Evolutionary conservation across 2,888 invertebrate genomes (phyloP).

Genomic region (Syrista parreyssii): DNA sequence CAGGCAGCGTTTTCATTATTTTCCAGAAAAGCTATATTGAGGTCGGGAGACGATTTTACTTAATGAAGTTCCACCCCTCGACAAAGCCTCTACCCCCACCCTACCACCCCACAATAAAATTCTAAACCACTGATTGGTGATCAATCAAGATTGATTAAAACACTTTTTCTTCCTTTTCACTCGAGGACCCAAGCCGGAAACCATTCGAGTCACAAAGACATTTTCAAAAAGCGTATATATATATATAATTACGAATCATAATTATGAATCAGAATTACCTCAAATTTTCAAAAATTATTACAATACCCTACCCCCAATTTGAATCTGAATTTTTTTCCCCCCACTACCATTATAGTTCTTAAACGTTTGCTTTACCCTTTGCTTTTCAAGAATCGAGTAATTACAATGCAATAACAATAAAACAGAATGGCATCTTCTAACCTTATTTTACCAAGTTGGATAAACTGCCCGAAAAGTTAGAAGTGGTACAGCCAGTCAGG

Average conservation of each 20-base stretch:
- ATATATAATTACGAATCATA: too few relatives aligned
- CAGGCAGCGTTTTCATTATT: neutral
- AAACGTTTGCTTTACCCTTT: neutral
- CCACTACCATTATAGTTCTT: neutral
- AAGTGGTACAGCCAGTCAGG: neutral
- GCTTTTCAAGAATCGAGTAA: neutral
- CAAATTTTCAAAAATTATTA: neutral
- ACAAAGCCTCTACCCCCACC: neutral
- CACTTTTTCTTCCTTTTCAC: neutral
- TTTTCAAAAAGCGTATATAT: neutral
- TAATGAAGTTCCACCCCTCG: neutral
- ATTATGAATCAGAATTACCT: neutral
- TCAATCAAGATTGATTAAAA: neutral
- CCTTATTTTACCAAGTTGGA: neutral
- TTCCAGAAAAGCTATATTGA: neutral
- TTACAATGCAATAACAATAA: neutral
- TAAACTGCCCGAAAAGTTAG: neutral
- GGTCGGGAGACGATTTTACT: neutral
- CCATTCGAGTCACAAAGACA: neutral
- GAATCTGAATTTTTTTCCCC: fast-evolving
- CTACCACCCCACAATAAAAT: neutral
- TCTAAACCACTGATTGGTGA: neutral
- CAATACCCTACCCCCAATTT: neutral
- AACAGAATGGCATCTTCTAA: neutral
- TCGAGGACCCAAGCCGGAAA: neutral